Conservation (phyloP, 1,140 invertebrate species). For the Battus philenor region DNA sequence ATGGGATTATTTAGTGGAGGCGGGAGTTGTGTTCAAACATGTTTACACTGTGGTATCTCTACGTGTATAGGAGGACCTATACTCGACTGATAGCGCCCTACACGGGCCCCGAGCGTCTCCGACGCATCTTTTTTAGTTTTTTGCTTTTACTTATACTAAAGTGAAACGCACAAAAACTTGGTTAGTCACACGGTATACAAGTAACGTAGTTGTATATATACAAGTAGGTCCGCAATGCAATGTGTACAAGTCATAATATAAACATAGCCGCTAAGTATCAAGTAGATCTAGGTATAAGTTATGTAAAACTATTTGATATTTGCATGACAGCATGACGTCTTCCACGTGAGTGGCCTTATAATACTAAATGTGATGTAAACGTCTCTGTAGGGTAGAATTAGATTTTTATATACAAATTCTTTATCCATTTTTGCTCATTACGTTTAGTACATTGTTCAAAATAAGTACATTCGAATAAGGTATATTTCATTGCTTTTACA, state of each 20-base stretch:
- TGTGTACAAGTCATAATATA: slow-evolving; percentile 52
- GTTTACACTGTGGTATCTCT: too few relatives aligned
- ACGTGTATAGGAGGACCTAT: too few relatives aligned
- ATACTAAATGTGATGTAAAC: slow-evolving; percentile 11
- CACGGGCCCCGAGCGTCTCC: too few relatives aligned
- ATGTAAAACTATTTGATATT: too few relatives aligned
- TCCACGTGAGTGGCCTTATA: slow-evolving; percentile 8
- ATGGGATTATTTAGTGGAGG: too few relatives aligned
- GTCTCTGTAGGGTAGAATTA: background rate
- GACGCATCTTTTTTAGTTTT: slow-evolving; percentile 8
- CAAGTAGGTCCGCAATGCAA: slow-evolving; percentile 31
- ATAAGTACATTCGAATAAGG: background rate
- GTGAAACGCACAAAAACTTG: slow-evolving; percentile 45
- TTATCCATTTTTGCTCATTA: background rate
- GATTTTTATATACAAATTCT: background rate
- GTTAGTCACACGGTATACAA: slow-evolving; percentile 45
- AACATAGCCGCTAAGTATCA: slow-evolving; percentile 40
- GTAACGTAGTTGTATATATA: slow-evolving; percentile 33
- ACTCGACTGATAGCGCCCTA: too few relatives aligned
- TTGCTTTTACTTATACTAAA: slow-evolving; percentile 18
- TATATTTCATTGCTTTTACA: too few relatives aligned
- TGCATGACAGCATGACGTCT: slow-evolving; percentile 43
- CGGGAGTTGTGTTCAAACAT: too few relatives aligned
- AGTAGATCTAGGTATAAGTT: too few relatives aligned
- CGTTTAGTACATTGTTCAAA: background rate